These are phyloP conservation scores for Sebastes cheni DNA, from an alignment of 2,797 vertebrate species.

Conservation along the genomic window DNA sequence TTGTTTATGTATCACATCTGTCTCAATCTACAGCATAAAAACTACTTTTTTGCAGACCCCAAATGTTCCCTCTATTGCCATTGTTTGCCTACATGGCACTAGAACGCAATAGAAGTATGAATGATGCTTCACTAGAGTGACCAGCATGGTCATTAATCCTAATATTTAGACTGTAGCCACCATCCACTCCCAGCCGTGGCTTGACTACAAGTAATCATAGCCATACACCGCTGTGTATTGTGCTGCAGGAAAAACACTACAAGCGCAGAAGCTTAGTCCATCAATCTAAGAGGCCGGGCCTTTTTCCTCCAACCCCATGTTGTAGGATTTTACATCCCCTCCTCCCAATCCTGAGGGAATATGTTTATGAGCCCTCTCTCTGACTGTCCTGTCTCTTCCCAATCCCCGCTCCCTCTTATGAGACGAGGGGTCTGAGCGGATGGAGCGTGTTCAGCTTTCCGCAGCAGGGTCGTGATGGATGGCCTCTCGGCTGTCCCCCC, in stretches of 20 bases:
- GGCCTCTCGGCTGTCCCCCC: slow-evolving; percentile 52
- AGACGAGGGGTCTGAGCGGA: slow-evolving; percentile 40
- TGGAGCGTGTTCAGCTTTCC: slow-evolving; percentile 19
- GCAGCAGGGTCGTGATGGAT: slow-evolving; percentile 68
- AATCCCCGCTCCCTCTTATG: slow-evolving; percentile 28
- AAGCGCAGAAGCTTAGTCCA: slow-evolving; percentile 62
- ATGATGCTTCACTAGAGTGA: slow-evolving; percentile 64
- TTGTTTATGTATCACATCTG: slow-evolving; percentile 38
- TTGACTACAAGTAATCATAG: slow-evolving; percentile 77
- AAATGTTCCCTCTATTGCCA: slow-evolving; percentile 38
- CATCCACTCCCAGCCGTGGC: slow-evolving; percentile 62
- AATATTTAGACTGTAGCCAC: slow-evolving; percentile 68
- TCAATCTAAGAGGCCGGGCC: slow-evolving; percentile 65
- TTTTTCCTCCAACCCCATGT: slow-evolving; percentile 29
- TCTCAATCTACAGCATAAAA: slow-evolving; percentile 19
- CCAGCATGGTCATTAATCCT: slow-evolving; percentile 73
- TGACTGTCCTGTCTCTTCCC: slow-evolving; percentile 51
- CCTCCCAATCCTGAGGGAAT: slow-evolving; percentile 46
- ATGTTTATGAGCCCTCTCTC: slow-evolving; percentile 61
- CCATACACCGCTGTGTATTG: slow-evolving; percentile 56
- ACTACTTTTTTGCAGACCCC: slow-evolving; percentile 1
- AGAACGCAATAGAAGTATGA: slow-evolving; percentile 56
- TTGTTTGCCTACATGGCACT: slow-evolving; percentile 46
- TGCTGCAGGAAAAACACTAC: slow-evolving; percentile 66
- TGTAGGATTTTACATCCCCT: slow-evolving; percentile 49